Base-by-base conservation (phyloP, 2,888 invertebrate species). In the Molorchus minor region DNA sequence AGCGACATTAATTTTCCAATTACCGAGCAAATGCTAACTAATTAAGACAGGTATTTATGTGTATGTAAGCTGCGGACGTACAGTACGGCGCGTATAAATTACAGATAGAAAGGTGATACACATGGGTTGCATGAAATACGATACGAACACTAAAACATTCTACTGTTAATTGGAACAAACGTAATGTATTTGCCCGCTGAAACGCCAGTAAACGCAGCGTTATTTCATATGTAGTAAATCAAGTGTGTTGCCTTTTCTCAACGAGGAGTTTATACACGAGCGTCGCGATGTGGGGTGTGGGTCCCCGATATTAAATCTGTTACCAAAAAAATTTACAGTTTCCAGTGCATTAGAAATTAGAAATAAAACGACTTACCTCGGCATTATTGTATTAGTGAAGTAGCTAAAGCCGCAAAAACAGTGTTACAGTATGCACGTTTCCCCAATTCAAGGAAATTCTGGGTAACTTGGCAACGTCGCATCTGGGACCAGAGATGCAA, bases 211-310 rank as follows among this genome's bases (percentile, higher is more conserved):
- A 40, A 40, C 10, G 40, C 17, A 40, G n/a, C 19, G 29, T 30
- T 45, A 44, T 33, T 17, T 30, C 33, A 45, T 45, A 45, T 45
- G 45, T 17, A 45, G 33, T 45, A 45, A 45, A 45, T 45, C 33
- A 33, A 33, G 33, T 45, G 30, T 15, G 29, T 17, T 45, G 45
- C 33, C 30, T 30, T 45, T 45, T 45, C 45, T 33, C 19, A 45
- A 33, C 30, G 29, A 30, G 45, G 12, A 45, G 33, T 30, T 45
- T 45, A 30, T 25, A 16, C 45, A 33, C 33, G 33, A 17, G 30
- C n/a, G 30, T 45, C 45, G 16, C n/a, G 45, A 21, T n/a, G n/a
- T n/a, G n/a, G n/a, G n/a, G n/a, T n/a, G n/a, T n/a, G n/a, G n/a
- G n/a, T n/a, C n/a, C n/a, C n/a, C n/a, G n/a, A n/a, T n/a, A n/a